Base-by-base conservation (phyloP, 2,113 vertebrate genomes). In the Haemorhous mexicanus region DNA sequence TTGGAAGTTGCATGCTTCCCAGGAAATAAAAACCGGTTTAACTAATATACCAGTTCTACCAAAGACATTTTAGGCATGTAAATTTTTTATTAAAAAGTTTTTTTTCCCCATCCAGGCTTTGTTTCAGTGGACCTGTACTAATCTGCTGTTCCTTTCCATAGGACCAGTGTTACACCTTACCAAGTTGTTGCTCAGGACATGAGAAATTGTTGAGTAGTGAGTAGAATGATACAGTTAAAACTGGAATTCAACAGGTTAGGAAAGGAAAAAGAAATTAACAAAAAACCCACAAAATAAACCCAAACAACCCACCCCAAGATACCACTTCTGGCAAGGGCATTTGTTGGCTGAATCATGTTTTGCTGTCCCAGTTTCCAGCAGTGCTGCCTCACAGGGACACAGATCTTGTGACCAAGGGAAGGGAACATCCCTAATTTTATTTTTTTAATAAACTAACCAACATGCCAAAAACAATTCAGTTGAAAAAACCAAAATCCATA, bases 101-200 rank as follows among this genome's bases (percentile, higher is more conserved):
- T 41, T 43, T 37, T 27, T 2, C 3, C 37, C 15, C 15, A 35
- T 27, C 19, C 53, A 79, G 47, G 32, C 41, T 70, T 47, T 55
- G 14, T 19, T 68, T 64, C 33, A 19, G 11, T 22, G 26, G 11
- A 14, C 37, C 24, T 66, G 11, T 41, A 20, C 17, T 39, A 7
- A 70, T 2, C 8, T 0, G 0, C 52, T 21, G 0, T 13, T 72
- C 23, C 24, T 78, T 49, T 47, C 6, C 10, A 1, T 7, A 37
- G 44, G 17, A 33, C 6, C 17, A 27, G 73, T 55, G 23, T 63
- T 66, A 12, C 1, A 16, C 56, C 27, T 23, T 44, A 37, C 37
- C 62, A 37, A 2, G 46, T 4, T 55, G 30, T 37, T 76, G 27
- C 41, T 91, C 56, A 50, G 73, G 69, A 84, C 73, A 6, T 50